A percentile compares a stretch with the other conserved stretches of the same genome.
Conservation (phyloP, 2,888 invertebrate species). For the Pecten maximus region DNA sequence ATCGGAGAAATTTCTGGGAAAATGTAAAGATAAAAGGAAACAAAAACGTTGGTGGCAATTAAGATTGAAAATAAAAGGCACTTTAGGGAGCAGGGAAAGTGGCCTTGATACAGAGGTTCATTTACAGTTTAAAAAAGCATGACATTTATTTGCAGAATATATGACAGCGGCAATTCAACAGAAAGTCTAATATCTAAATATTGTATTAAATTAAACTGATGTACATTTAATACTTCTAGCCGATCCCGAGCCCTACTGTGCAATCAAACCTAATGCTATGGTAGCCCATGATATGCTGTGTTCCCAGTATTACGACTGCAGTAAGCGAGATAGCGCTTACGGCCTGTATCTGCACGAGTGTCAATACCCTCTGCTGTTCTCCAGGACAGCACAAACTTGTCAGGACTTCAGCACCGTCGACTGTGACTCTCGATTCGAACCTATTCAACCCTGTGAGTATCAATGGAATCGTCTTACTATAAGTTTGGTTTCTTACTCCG, state of each 20-base stretch:
- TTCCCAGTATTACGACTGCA: constrained; percentile 61
- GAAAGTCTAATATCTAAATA: background rate
- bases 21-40: too few species aligned
- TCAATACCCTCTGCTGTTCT: constrained; percentile 68
- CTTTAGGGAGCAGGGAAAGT: too few species aligned
- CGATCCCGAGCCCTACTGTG: constrained; percentile 49
- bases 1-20: too few species aligned
- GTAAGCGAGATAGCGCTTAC: constrained; percentile 52
- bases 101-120: too few species aligned
- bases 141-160: too few species aligned
- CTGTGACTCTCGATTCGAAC: constrained; percentile 64
- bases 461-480: background rate
- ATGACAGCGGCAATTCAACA: too few species aligned
- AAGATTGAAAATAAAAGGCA: too few species aligned
- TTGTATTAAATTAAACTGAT: background rate
- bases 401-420: constrained; percentile 59
- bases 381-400: constrained; percentile 60
- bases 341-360: constrained; percentile 68
- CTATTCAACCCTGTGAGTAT: constrained; percentile 68
- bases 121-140: too few species aligned
- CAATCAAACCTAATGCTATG: constrained; percentile 47
- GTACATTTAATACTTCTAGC: background rate
- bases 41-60: too few species aligned
- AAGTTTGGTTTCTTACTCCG: too few species aligned
- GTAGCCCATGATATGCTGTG: constrained; percentile 58